Conservation (phyloP, 2,113 vertebrate species). For the Diphyllodes magnificus region DNA sequence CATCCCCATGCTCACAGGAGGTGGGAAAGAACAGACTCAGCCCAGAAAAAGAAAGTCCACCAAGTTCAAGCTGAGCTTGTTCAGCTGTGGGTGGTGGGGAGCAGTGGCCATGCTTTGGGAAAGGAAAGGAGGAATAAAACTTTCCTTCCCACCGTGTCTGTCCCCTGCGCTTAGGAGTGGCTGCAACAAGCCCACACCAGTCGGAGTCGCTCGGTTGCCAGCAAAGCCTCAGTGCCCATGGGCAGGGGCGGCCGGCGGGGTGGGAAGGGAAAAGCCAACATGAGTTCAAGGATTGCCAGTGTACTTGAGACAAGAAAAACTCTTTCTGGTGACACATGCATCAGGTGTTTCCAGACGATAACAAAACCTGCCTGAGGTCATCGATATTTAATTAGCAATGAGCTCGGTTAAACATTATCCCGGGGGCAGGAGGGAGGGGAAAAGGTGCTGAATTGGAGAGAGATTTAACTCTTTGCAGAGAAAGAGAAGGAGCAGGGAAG, state of each 20-base stretch:
- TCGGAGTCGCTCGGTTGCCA: rapidly evolving
- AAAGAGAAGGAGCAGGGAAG: not conserved
- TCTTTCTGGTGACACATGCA: constrained; percentile 55
- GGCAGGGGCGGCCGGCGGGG: rapidly evolving
- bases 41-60: not conserved
- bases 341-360: constrained; percentile 65
- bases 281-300: constrained; percentile 32
- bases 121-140: not conserved
- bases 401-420: constrained; percentile 59
- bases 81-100: rapidly evolving
- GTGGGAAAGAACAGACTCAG: not conserved
- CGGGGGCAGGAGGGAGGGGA: not conserved
- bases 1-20: too few species aligned
- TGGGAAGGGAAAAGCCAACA: not conserved
- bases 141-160: not conserved
- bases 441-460: not conserved
- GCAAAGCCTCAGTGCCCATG: not conserved
- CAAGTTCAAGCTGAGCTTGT: not conserved
- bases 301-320: constrained; percentile 45
- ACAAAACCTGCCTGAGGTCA: constrained; percentile 63
- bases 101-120: rapidly evolving
- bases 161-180: not conserved
- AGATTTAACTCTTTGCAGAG: constrained; percentile 51
- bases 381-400: constrained; percentile 63
- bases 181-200: not conserved